Evolutionary conservation across 1,140 invertebrate species (phyloP), one percentile per base, ranked within the genome.

Genomic region (Heliconius melpomene): DNA sequence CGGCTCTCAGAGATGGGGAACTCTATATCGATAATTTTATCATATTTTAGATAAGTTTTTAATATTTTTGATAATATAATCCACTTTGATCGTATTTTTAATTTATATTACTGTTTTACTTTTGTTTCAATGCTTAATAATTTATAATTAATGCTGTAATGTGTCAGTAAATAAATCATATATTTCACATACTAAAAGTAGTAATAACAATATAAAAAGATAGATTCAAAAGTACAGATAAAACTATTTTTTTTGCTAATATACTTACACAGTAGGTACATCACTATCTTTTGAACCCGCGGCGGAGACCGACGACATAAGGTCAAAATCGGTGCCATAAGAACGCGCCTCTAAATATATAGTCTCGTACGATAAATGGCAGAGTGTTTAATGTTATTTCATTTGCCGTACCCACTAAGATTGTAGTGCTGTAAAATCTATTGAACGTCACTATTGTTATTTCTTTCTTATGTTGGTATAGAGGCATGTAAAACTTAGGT

Each of bases 261-360:
- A 72, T 38, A 72, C 7, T 72, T 0, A n/a, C 36, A 72, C 18
- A 66, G 1, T 11, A n/a, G n/a, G 23, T 0, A 70, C 90, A 85
- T 86, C 88, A 66, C 90, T 90, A 84, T 78, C 87, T 85, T 74
- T 52, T 79, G 85, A 87, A 88, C 85, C 87, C 88, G 86, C 88
- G 85, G 85, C 87, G 86, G 85, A 85, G 87, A 87, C 90, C 89
- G 91, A 91, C 91, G 91, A 89, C 90, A 91, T 91, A 91, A 90
- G 92, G 90, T 93, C 92, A 92, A 90, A 91, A 91, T 88, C 86
- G 88, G 89, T 84, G 87, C 89, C 86, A 88, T 89, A 86, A 87
- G 87, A 85, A 86, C 83, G 83, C 84, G 83, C 84, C 88, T 89
- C 89, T 86, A 89, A 90, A 91, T 90, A 90, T 93, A 90, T 93